Base-by-base conservation (phyloP, 1,140 invertebrate genomes). In the Popillia japonica region DNA sequence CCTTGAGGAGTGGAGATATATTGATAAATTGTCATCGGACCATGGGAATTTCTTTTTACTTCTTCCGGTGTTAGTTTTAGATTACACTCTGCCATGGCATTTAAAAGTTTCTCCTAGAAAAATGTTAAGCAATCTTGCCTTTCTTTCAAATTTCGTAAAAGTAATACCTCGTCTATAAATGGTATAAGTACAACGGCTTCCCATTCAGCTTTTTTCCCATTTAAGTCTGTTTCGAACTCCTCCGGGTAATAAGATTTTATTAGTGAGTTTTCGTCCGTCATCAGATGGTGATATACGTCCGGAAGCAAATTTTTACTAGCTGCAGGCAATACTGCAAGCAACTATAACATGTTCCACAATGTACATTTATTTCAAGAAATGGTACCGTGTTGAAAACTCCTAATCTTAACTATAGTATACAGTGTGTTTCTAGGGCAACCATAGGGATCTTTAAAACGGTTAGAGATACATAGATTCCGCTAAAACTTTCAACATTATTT, bases 111-210 rank as follows among this genome's bases (percentile, higher is more conserved):
- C 48, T 88, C 85, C 92, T 92, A 79, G 76, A 87, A 86, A 81
- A 68, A 78, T 11, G 0, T 7, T 64, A 40, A 23, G 40, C 6
- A 74, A 74, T 41, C 8, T n/a, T 14, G 10, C 1, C 9, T 9
- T 10, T 34, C 7, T 68, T 68, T n/a, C n/a, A 17, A n/a, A 55
- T 74, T 40, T 74, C 1, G 14, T n/a, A 17, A 11, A 42, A 55
- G n/a, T 76, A 44, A 55, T 76, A 83, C 93, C 90, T 99, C 96
- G 81, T 98, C 93, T 82, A 99, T 99, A 83, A 99, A 99, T 0
- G 98, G 98, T 83, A 99, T 97, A 0, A 99, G 88, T 7, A 99
- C 96, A 0, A 99, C 94, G 23, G 98, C 98, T 87, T 99, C 98
- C 98, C 98, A 99, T 78, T 98, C 96, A 83, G 98, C 95, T 82